Conservation (phyloP, 2,888 invertebrate species). For the Mesodorylaimus sp. region DNA sequence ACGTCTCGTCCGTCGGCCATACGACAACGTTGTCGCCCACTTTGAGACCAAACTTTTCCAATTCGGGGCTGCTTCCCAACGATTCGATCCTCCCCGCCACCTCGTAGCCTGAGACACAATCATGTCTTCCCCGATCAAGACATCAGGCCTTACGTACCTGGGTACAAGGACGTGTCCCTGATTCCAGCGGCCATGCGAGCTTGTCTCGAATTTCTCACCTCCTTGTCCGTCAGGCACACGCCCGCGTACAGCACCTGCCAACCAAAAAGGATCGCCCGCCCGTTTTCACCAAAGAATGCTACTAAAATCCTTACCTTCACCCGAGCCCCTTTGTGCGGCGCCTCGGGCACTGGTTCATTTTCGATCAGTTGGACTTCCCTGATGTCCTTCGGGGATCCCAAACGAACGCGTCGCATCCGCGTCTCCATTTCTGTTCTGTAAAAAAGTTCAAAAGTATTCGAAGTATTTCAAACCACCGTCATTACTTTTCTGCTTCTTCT, state of each 20-base stretch:
- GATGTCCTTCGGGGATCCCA: slow-evolving; percentile 29
- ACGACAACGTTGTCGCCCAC: slow-evolving; percentile 36
- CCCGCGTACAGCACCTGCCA: slow-evolving; percentile 37
- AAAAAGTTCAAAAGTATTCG: too few relatives aligned
- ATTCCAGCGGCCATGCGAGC: slow-evolving; percentile 32
- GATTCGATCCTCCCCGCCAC: slow-evolving; percentile 35
- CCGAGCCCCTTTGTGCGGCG: slow-evolving; percentile 59
- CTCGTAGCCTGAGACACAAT: slow-evolving; percentile 32
- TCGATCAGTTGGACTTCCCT: slow-evolving; percentile 29
- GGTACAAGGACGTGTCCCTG: slow-evolving; percentile 29
- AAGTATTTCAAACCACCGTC: too few relatives aligned
- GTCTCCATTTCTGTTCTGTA: too few relatives aligned
- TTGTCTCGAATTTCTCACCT: slow-evolving; percentile 32
- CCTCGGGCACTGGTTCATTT: slow-evolving; percentile 68
- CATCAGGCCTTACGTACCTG: slow-evolving; percentile 21
- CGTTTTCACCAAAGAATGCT: too few relatives aligned
- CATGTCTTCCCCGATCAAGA: too few relatives aligned
- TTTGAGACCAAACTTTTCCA: slow-evolving; percentile 26
- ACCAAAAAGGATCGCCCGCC: too few relatives aligned
- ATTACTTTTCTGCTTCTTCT: too few relatives aligned
- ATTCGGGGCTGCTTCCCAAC: slow-evolving; percentile 30
- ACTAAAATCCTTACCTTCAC: slow-evolving; percentile 50
- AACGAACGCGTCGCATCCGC: slow-evolving; percentile 16
- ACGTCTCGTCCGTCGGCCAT: slow-evolving; percentile 29
- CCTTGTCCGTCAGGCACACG: slow-evolving; percentile 34